Base-by-base conservation (phyloP, 2,797 vertebrate species). In the Vireo griseus region DNA sequence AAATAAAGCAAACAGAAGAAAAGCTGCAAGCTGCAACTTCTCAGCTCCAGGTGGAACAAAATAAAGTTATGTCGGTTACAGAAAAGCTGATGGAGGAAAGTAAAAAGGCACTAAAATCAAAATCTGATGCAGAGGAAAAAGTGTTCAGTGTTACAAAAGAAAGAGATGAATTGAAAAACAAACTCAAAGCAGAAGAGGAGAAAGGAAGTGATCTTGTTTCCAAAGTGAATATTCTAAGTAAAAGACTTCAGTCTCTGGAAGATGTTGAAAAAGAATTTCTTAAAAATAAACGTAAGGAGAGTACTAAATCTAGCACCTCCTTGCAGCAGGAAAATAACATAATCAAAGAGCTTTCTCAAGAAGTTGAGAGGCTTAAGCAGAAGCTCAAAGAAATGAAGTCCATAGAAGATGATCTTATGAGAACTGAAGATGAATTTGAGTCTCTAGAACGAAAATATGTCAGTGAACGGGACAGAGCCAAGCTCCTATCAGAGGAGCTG, bases 311-410 rank as follows among this genome's bases (percentile, higher is more conserved):
- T 20, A 98, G 98, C 48, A 91, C 97, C 40, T 95, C 97, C 77
- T 98, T 99, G 96, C 99, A 99, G 86, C 99, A 99, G 82, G 99
- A 99, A 95, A 99, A 99, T 97, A 99, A 99, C 97, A 99, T 99
- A 97, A 98, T 99, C 44, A 99, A 99, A 97, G 99, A 99, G 84
- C 97, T 99, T 96, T 99, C 99, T 25, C 99, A 99, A 95, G 99
- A 99, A 96, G 98, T 99, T 11, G 99, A 99, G 92, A 98, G 98
- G 63, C 98, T 99, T 76, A 98, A 98, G 71, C 95, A 98, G 77
- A 99, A 99, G 94, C 96, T 99, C 69, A 99, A 99, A 79, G 99
- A 99, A 92, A 99, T 99, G 98, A 99, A 99, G 95, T 98, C 98
- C 29, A 98, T 98, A 44, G 99, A 99, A 90, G 98, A 99, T 24